Conservation (phyloP, 2,113 vertebrate genomes). For the Pitta sordida region DNA sequence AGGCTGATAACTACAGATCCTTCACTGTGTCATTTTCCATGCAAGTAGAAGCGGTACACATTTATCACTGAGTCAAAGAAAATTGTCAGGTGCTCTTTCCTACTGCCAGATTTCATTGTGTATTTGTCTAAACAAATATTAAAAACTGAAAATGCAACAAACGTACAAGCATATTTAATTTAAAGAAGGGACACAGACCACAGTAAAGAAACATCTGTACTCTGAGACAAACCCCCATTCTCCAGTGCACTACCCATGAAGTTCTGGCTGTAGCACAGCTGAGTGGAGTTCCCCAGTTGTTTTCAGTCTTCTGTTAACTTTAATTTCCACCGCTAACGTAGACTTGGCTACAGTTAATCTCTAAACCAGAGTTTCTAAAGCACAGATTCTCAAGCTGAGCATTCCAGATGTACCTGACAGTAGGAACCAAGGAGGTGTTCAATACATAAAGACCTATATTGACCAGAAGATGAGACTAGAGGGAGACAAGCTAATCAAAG, state of each 20-base stretch:
- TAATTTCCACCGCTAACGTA: neutral
- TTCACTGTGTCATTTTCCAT: neutral
- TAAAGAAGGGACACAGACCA: neutral
- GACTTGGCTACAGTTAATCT: neutral
- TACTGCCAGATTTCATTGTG: neutral
- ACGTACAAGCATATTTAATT: neutral
- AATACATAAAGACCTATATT: accelerated
- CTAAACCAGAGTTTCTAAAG: neutral
- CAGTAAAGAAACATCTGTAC: neutral
- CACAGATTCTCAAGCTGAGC: neutral
- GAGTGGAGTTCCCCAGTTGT: neutral
- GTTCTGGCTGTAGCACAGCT: neutral
- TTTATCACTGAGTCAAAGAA: neutral
- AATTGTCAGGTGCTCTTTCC: neutral
- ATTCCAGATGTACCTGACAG: neutral
- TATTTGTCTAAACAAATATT: neutral
- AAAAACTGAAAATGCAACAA: neutral
- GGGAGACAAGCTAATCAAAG: neutral
- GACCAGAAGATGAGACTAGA: neutral
- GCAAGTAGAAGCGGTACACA: neutral
- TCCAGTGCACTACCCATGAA: neutral
- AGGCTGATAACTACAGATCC: neutral
- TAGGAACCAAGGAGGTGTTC: neutral
- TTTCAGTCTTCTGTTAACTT: neutral
- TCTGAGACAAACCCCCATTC: neutral